phyloP scores from a whole-genome alignment of 2,113 vertebrate genomes.

The Hoplias malabaricus region DNA sequence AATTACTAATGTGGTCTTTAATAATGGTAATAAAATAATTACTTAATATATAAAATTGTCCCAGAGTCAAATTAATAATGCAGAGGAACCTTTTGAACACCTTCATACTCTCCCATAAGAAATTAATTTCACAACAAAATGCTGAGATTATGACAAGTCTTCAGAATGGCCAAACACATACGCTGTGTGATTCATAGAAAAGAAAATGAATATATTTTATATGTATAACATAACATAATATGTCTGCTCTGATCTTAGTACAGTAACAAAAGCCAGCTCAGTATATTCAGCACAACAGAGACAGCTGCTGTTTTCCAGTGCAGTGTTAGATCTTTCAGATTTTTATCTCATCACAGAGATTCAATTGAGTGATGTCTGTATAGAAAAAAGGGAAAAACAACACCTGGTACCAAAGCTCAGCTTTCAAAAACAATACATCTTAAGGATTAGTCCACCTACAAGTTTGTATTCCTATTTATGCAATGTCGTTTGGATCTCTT shows the following conservation, averaged over 20 bases:
- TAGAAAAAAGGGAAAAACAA: slow-evolving; percentile 49
- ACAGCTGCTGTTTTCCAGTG: slow-evolving; percentile 71
- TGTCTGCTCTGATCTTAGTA: slow-evolving; percentile 43
- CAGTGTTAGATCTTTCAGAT: slow-evolving; percentile 18
- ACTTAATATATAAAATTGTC: background rate
- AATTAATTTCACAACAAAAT: background rate
- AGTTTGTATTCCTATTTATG: too few species aligned
- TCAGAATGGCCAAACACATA: background rate
- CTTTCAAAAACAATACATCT: background rate
- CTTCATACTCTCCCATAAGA: background rate
- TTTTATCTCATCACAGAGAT: slow-evolving; percentile 61
- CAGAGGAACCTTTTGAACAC: background rate
- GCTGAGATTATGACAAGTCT: background rate
- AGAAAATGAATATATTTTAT: slow-evolving; percentile 21
- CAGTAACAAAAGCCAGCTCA: slow-evolving; percentile 56
- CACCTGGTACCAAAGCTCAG: background rate
- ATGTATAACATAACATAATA: too few species aligned
- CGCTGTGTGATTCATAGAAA: slow-evolving; percentile 8
- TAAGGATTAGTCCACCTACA: background rate
- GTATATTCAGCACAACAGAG: slow-evolving; percentile 42
- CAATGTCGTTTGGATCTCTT: background rate
- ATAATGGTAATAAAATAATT: too few species aligned
- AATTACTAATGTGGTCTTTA: too few species aligned
- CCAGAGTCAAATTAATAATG: background rate
- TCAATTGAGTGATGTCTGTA: slow-evolving; percentile 38